Evolutionary conservation across 2,113 vertebrate genomes (phyloP).

Genomic region (Xiphophorus couchianus): DNA sequence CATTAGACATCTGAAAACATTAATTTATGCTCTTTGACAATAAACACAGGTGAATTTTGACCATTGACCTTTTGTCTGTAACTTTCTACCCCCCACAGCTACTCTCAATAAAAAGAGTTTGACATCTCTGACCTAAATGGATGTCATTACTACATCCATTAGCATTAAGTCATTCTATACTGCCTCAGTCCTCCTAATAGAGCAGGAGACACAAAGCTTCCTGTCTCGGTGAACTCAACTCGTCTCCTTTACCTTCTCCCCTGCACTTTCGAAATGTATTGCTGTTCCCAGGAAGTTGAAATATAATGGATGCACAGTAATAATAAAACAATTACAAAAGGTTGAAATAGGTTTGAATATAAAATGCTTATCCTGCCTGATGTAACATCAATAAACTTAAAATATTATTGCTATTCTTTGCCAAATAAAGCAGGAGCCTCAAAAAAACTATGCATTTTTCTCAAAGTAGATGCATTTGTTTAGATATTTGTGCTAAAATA

Average conservation of each 20-base stretch:
- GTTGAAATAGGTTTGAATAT: neutral
- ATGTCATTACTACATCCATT: constrained; percentile 60
- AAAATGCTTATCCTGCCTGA: neutral
- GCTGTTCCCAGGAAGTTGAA: constrained; percentile 11
- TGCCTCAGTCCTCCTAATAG: constrained; percentile 12
- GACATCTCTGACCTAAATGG: constrained; percentile 21
- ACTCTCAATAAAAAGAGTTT: neutral
- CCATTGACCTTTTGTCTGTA: neutral
- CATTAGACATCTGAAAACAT: neutral
- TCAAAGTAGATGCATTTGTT: too few species aligned
- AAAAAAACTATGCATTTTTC: too few species aligned
- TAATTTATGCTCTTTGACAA: neutral
- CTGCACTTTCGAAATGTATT: constrained; percentile 38
- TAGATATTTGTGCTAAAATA: neutral
- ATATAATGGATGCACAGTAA: constrained; percentile 40
- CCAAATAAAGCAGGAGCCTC: too few species aligned
- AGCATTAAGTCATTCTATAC: constrained; percentile 56
- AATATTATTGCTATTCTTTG: too few species aligned
- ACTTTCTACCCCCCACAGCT: neutral
- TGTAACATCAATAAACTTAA: neutral
- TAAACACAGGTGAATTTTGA: neutral
- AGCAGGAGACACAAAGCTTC: constrained; percentile 42
- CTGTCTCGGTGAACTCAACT: constrained; percentile 47
- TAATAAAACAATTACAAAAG: neutral
- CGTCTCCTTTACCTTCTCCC: constrained; percentile 44